Percentiles rank a stretch among this genome's conserved stretches.
Conservation (phyloP, 2,888 invertebrate genomes). For the Melanostoma scalare region DNA sequence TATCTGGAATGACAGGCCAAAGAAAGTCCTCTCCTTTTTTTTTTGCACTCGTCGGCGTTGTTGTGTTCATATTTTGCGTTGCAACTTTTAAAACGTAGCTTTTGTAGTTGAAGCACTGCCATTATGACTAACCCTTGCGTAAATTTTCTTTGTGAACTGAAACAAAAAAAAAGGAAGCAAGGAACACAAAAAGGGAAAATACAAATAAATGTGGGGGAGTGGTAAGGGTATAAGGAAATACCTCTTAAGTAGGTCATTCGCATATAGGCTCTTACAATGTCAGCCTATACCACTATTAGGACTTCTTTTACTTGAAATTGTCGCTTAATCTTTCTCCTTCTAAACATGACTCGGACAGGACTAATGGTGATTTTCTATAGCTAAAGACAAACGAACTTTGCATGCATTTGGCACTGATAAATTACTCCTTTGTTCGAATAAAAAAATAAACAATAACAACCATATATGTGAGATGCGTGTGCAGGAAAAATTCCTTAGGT, state of each 20-base stretch:
- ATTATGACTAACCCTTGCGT: conserved; percentile 65
- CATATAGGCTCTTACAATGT: conserved; percentile 55
- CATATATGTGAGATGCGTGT: conserved; percentile 16
- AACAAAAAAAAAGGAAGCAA: neutral
- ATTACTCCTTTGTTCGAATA: conserved; percentile 65
- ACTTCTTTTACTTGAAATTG: conserved; percentile 28
- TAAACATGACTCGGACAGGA: conserved; percentile 17
- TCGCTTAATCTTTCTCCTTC: conserved; percentile 26
- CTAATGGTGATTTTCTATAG: conserved; percentile 65
- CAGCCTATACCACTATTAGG: conserved; percentile 25
- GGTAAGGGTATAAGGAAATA: conserved; percentile 19
- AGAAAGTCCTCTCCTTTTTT: conserved; percentile 35
- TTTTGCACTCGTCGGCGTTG: neutral
- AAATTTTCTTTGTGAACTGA: conserved; percentile 40
- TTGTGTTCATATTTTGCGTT: conserved; percentile 34
- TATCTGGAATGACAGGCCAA: conserved; percentile 64
- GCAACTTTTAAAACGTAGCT: conserved; percentile 45
- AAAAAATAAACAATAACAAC: conserved; percentile 1
- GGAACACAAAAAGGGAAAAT: conserved; percentile 2
- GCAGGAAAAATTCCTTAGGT: conserved; percentile 40
- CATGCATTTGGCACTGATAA: conserved; percentile 71
- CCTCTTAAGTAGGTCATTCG: conserved; percentile 70
- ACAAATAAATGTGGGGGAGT: conserved; percentile 45
- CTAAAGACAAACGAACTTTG: conserved; percentile 47
- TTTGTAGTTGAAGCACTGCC: conserved; percentile 49